These are phyloP conservation scores for Polydrusus pterygomalis DNA, from an alignment of 2,888 invertebrate genomes.

Conservation along the genomic window DNA sequence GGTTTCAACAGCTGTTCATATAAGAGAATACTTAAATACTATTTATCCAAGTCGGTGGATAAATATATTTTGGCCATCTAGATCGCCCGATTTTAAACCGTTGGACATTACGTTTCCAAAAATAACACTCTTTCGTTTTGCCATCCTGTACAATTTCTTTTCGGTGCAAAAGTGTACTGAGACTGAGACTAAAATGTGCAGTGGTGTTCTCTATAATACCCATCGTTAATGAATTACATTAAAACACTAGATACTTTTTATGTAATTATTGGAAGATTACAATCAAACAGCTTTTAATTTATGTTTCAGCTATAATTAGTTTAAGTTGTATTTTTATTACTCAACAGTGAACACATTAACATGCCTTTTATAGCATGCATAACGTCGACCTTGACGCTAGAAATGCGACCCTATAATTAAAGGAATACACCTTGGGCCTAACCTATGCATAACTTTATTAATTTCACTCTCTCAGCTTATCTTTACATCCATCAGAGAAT, in stretches of 20 bases:
- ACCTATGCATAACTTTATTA: constrained; percentile 52
- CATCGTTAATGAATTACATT: too few relatives aligned
- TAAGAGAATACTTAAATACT: too few relatives aligned
- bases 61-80: too few relatives aligned
- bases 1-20: too few relatives aligned
- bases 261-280: background rate
- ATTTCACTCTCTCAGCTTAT: constrained; percentile 49
- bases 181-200: background rate
- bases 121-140: too few relatives aligned
- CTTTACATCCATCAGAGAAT: constrained; percentile 47
- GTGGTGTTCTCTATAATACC: too few relatives aligned
- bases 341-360: constrained; percentile 7
- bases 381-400: constrained; percentile 39
- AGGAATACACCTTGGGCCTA: constrained; percentile 25
- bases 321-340: background rate
- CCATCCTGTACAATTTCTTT: too few relatives aligned
- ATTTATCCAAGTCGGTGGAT: too few relatives aligned
- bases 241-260: too few relatives aligned
- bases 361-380: constrained; percentile 21
- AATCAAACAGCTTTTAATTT: background rate
- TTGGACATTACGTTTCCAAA: too few relatives aligned
- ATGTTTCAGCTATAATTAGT: background rate
- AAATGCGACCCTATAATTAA: constrained; percentile 42
- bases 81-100: too few relatives aligned
- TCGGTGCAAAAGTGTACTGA: too few relatives aligned